Conservation (phyloP, 2,113 vertebrate species). For the Acanthisitta chloris region DNA sequence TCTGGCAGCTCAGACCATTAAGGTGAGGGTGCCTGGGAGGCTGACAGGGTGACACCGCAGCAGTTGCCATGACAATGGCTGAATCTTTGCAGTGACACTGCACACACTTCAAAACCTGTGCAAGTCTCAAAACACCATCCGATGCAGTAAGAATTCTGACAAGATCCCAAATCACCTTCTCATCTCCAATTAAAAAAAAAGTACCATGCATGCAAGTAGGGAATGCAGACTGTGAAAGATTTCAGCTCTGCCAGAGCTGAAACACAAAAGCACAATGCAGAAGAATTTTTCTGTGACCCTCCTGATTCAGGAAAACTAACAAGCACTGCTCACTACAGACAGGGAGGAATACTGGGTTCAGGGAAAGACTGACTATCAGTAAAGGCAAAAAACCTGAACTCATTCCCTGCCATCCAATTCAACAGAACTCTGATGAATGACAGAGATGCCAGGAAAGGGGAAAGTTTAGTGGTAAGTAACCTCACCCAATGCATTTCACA, state of each 20-base stretch:
- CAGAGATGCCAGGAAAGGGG: background rate
- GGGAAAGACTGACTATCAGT: background rate
- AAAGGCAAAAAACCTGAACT: background rate
- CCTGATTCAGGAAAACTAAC: background rate
- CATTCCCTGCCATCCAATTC: background rate
- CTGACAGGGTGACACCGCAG: background rate
- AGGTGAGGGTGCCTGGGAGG: background rate
- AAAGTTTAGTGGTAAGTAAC: background rate
- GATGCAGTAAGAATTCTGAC: background rate
- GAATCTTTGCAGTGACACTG: background rate
- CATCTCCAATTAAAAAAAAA: background rate
- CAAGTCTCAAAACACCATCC: background rate
- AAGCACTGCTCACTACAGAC: background rate
- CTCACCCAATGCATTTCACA: background rate
- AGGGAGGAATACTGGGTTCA: background rate
- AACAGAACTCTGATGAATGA: rapidly evolving
- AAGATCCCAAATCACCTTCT: background rate
- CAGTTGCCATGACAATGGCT: conserved; percentile 10
- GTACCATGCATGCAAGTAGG: background rate
- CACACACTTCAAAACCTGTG: background rate
- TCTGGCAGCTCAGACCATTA: background rate
- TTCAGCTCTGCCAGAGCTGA: background rate
- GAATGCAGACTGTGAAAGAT: background rate
- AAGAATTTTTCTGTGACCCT: background rate
- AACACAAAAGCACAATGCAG: background rate